Percentiles rank a stretch among this genome's conserved stretches.
Conservation (phyloP, 1,140 invertebrate species). For the Psix sp. region DNA sequence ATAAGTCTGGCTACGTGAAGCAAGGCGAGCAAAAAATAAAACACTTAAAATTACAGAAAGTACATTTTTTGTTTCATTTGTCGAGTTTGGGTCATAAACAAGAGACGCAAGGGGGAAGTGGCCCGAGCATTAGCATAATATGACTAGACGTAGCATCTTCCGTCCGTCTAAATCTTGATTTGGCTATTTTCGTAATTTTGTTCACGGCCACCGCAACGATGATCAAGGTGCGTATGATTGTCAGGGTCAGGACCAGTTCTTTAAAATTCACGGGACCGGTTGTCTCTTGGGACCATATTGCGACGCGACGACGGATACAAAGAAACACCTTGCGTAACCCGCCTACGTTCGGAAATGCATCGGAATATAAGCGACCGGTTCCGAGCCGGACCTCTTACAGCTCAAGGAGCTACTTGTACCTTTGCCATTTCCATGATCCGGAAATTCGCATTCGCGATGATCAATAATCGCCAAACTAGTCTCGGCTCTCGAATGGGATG, state of each 20-base stretch:
- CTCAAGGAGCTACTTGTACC: constrained; percentile 13
- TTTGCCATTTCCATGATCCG: constrained; percentile 61
- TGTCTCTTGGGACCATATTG: constrained; percentile 37
- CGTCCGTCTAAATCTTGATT: constrained; percentile 30
- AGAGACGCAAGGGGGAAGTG: not conserved
- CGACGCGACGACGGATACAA: constrained; percentile 50
- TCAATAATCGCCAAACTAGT: constrained; percentile 49
- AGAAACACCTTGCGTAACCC: constrained; percentile 58
- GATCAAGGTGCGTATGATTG: constrained; percentile 56
- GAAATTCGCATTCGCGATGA: constrained; percentile 44
- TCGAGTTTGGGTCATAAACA: too few relatives aligned
- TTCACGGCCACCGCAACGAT: constrained; percentile 39
- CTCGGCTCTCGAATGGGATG: constrained; percentile 22
- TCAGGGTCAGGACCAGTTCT: constrained; percentile 59
- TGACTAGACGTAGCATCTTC: constrained; percentile 6
- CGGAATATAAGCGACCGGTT: constrained; percentile 52
- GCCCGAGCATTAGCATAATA: constrained; percentile 3
- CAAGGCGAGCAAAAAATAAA: too few relatives aligned
- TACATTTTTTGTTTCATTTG: too few relatives aligned
- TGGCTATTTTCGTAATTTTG: constrained; percentile 40
- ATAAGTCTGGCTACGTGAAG: too few relatives aligned
- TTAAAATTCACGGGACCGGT: constrained; percentile 60
- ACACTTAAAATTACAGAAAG: too few relatives aligned
- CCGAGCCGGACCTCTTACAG: constrained; percentile 22
- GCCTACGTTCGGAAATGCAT: constrained; percentile 59